phyloP scores from a whole-genome alignment of 2,888 invertebrate species.

The Dynastes hyllus region DNA sequence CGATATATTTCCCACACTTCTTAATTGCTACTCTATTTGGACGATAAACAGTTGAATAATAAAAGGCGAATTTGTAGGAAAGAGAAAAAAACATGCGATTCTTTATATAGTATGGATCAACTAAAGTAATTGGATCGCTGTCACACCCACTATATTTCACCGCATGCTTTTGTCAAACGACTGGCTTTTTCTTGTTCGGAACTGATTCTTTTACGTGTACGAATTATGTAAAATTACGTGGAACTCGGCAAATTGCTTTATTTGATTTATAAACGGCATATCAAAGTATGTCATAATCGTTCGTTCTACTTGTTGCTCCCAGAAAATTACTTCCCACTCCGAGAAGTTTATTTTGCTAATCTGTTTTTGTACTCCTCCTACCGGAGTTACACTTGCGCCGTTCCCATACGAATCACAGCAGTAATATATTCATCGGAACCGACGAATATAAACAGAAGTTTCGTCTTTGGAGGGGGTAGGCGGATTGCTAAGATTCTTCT shows the following conservation, averaged over 20 bases:
- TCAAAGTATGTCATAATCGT: not conserved
- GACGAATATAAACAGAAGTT: not conserved
- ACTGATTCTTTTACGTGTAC: too few relatives aligned
- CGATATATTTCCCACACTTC: constrained; percentile 30
- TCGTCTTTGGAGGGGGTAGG: not conserved
- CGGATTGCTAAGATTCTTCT: too few relatives aligned
- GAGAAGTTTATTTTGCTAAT: constrained; percentile 16
- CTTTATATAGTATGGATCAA: constrained; percentile 3
- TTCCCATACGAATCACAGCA: not conserved
- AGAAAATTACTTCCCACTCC: not conserved
- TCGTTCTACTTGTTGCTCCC: too few relatives aligned
- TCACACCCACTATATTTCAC: constrained; percentile 12
- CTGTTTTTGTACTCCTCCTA: constrained; percentile 9
- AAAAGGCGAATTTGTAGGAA: not conserved
- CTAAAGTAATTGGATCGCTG: not conserved
- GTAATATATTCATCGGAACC: constrained; percentile 13
- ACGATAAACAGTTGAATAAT: constrained; percentile 2
- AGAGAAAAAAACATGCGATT: not conserved
- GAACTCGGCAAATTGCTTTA: too few relatives aligned
- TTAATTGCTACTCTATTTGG: constrained; percentile 25
- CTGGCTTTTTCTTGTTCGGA: too few relatives aligned
- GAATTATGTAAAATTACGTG: too few relatives aligned
- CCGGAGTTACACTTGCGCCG: not conserved
- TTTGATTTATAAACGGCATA: not conserved
- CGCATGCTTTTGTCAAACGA: too few relatives aligned